Conservation (phyloP, 1,140 invertebrate genomes). For the Brachionus rubens region DNA sequence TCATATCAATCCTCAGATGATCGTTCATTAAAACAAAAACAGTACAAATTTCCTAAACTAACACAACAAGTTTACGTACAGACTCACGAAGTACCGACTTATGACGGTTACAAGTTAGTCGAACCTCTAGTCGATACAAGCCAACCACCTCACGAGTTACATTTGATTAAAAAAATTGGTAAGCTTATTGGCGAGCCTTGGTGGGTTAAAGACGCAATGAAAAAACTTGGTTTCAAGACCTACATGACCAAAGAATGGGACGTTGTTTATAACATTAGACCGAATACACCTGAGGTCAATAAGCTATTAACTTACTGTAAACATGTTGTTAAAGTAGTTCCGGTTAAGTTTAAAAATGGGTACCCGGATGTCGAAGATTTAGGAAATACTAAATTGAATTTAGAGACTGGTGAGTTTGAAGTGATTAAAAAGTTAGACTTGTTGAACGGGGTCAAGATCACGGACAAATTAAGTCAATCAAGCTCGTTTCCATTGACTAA, state of each 20-base stretch:
- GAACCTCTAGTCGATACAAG: conserved; percentile 22
- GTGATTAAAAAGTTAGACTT: not conserved
- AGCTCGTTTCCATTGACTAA: conserved; percentile 23
- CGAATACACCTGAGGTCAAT: conserved; percentile 38
- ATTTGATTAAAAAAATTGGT: conserved; percentile 16
- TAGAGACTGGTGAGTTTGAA: conserved; percentile 38
- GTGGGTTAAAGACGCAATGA: conserved; percentile 44
- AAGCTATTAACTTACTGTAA: conserved; percentile 38
- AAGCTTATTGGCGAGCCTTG: conserved; percentile 1
- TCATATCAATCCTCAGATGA: conserved; percentile 28
- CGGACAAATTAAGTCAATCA: not conserved
- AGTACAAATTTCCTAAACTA: conserved; percentile 38
- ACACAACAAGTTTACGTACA: conserved; percentile 42
- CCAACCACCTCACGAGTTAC: conserved; percentile 2
- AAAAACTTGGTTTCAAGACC: conserved; percentile 35
- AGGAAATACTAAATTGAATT: conserved; percentile 29
- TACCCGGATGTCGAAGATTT: not conserved
- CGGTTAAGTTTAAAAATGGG: conserved; percentile 34
- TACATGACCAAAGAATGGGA: conserved; percentile 22
- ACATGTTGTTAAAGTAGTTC: conserved; percentile 38
- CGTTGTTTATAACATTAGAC: conserved; percentile 3
- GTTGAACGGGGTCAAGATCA: not conserved
- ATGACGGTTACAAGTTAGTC: conserved; percentile 36
- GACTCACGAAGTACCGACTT: conserved; percentile 4
- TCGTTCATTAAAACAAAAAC: not conserved